phyloP scores from a whole-genome alignment of 2,797 vertebrate species.

The Sebastes hubbsi region DNA sequence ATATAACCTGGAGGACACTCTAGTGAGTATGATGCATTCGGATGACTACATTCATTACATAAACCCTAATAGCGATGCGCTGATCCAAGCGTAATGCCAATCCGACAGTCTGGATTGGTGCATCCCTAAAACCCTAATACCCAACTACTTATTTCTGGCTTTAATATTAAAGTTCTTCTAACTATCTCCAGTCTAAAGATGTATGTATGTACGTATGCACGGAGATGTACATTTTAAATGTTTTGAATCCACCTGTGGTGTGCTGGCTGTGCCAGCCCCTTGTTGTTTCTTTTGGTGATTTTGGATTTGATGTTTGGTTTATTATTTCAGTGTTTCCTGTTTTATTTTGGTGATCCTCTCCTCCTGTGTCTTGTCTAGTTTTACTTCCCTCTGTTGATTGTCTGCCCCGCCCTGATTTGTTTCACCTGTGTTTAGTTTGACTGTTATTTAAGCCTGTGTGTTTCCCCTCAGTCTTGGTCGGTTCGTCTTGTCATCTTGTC shows the following conservation, averaged over 20 bases:
- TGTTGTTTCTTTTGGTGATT: no score
- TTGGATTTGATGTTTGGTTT: no score
- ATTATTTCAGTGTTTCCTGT: no score
- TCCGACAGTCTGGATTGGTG: neutral
- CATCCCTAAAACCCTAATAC: neutral
- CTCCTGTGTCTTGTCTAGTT: no score
- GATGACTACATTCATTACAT: neutral
- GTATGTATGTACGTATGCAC: neutral
- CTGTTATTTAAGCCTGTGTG: no score
- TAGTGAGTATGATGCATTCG: neutral
- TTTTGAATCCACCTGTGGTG: rapidly evolving
- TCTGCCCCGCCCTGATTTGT: no score
- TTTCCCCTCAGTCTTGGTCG: no score
- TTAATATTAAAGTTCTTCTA: neutral
- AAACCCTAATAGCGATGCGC: neutral
- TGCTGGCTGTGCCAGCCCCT: no score
- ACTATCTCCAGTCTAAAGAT: neutral
- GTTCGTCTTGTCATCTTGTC: no score
- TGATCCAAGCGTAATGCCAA: neutral
- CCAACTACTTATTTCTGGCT: neutral
- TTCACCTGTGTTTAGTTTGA: no score
- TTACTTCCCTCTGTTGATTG: no score
- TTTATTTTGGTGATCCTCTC: no score
- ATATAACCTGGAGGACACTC: neutral
- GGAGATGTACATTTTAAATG: neutral